A percentile compares a stretch with the other conserved stretches of the same genome.
phyloP scores from a whole-genome alignment of 2,797 vertebrate genomes.

The Geotrypetes seraphini region DNA sequence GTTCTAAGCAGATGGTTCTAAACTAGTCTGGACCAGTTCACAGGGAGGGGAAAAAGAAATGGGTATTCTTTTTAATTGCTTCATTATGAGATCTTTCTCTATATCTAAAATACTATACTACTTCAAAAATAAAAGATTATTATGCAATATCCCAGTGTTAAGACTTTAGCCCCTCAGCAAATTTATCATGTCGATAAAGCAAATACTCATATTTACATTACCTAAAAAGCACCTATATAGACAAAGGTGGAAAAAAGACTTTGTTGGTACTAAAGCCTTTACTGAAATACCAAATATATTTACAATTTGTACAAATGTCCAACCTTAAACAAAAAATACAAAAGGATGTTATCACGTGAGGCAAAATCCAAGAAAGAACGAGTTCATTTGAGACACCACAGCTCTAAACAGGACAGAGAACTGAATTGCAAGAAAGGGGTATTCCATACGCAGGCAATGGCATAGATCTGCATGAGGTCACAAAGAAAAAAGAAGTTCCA shows the following conservation, averaged over 20 bases:
- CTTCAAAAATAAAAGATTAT: no score
- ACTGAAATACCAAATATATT: slow-evolving; percentile 88
- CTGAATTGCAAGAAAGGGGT: slow-evolving; percentile 38
- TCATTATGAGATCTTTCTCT: no score
- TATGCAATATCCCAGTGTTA: no score
- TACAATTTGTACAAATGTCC: slow-evolving; percentile 92
- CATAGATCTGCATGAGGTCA: slow-evolving; percentile 37
- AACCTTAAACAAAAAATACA: slow-evolving; percentile 69
- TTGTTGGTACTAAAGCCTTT: slow-evolving; percentile 82
- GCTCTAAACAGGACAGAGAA: slow-evolving; percentile 48
- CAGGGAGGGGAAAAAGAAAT: no score
- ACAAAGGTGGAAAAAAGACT: slow-evolving; percentile 65
- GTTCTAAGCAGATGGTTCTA: no score
- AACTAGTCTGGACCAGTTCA: no score
- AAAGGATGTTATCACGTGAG: slow-evolving; percentile 56
- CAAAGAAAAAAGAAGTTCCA: slow-evolving; percentile 22
- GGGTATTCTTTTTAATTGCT: no score
- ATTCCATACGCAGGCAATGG: slow-evolving; percentile 45
- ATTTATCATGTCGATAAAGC: no score
- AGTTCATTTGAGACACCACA: slow-evolving; percentile 51
- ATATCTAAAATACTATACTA: no score
- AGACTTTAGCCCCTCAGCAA: no score
- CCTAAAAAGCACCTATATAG: no score
- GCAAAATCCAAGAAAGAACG: slow-evolving; percentile 58
- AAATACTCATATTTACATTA: no score